Evolutionary conservation across 64 coral and sea anemone genomes (phyloP).

Genomic region (Dendronephthya gigantea): DNA sequence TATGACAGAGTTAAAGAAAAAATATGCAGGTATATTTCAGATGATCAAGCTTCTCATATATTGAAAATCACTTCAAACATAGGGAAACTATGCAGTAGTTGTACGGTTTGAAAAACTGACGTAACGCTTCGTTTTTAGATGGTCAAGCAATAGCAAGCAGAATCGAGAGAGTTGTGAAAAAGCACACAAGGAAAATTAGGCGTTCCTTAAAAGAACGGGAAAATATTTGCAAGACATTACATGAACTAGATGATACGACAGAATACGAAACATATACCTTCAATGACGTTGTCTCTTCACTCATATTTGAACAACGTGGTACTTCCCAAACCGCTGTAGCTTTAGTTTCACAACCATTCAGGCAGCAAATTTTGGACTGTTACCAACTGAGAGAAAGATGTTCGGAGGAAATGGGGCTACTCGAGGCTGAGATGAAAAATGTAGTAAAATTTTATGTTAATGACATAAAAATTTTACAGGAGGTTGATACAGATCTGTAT

Average conservation of each 20-base stretch:
- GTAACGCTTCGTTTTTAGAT: not conserved
- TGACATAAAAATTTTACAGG: not conserved
- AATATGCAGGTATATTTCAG: not conserved
- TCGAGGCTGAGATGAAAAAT: not conserved
- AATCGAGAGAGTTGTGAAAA: not conserved
- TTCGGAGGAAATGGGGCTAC: not conserved
- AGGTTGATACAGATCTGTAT: not conserved
- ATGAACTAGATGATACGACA: not conserved
- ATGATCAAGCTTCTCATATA: too few species aligned
- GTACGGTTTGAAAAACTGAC: not conserved
- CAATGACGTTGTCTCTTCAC: not conserved
- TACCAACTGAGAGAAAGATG: not conserved
- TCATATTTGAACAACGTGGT: not conserved
- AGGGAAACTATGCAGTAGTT: too few species aligned
- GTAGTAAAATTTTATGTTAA: not conserved
- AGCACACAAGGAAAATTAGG: not conserved
- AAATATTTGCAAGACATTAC: not conserved
- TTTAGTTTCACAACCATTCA: not conserved
- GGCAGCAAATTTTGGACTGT: not conserved
- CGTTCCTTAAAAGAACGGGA: not conserved
- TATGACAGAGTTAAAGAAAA: not conserved
- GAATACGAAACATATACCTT: not conserved
- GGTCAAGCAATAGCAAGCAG: constrained; percentile 2
- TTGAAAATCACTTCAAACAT: too few species aligned
- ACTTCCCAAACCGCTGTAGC: not conserved